Conservation (phyloP, 1,140 invertebrate genomes). For the Leptopilina clavipes region DNA sequence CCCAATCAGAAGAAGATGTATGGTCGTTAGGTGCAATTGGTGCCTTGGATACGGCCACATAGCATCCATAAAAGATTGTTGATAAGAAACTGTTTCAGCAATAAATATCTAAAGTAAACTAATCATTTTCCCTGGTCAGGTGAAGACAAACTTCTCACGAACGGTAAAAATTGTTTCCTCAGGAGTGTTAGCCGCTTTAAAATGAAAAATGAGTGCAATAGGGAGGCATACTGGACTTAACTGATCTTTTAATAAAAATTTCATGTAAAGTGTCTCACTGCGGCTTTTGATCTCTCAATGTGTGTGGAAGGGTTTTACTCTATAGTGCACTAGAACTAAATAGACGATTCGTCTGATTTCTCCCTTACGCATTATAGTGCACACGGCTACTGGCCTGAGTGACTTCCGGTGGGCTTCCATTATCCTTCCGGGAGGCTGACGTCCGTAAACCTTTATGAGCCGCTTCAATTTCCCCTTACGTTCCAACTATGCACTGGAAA, state of each 20-base stretch:
- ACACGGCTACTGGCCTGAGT: slow-evolving; percentile 1
- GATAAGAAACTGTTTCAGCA: no score
- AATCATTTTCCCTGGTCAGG: no score
- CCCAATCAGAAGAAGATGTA: no score
- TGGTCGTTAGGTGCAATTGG: no score
- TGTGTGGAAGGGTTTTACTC: neutral
- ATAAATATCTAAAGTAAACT: no score
- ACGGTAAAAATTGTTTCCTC: neutral
- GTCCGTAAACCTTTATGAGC: slow-evolving; percentile 32
- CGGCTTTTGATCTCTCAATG: neutral
- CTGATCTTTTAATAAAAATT: slow-evolving; percentile 30
- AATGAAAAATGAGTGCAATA: slow-evolving; percentile 27
- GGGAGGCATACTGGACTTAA: neutral
- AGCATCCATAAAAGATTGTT: no score
- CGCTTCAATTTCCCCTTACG: slow-evolving; percentile 27
- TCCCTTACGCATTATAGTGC: slow-evolving; percentile 22
- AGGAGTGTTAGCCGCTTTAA: neutral
- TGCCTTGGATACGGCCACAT: no score
- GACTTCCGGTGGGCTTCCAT: slow-evolving; percentile 21
- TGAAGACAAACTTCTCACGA: no score
- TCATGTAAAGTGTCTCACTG: slow-evolving; percentile 5
- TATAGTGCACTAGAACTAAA: neutral
- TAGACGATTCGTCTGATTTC: neutral
- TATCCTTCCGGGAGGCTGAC: slow-evolving; percentile 7
- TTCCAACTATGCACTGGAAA: neutral